Evolutionary conservation across 2,888 invertebrate species (phyloP).

Genomic region (Diarsia mendica): DNA sequence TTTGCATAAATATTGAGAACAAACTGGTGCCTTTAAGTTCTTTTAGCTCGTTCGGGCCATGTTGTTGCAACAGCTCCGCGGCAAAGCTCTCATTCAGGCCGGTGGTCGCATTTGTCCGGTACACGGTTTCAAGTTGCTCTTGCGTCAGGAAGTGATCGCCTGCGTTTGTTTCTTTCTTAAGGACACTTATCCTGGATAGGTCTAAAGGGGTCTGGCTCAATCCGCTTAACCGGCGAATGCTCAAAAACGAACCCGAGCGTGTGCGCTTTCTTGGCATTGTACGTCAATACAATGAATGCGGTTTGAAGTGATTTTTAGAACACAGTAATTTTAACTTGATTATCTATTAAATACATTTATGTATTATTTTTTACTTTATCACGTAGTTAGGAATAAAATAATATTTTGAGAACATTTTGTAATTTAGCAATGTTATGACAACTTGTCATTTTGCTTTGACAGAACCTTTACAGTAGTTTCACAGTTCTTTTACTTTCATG

Average conservation of each 20-base stretch:
- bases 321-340: not conserved
- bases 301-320: slow-evolving; percentile 1
- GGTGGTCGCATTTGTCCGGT: slow-evolving; percentile 83
- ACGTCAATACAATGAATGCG: not conserved
- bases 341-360: too few relatives aligned
- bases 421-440: not conserved
- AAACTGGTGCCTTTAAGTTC: slow-evolving; percentile 91
- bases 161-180: slow-evolving; percentile 82
- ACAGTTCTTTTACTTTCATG: not conserved
- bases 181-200: slow-evolving; percentile 73
- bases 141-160: slow-evolving; percentile 86
- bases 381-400: not conserved
- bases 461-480: not conserved
- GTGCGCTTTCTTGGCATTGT: not conserved
- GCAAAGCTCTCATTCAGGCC: slow-evolving; percentile 91
- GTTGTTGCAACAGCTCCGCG: slow-evolving; percentile 84
- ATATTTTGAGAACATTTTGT: not conserved
- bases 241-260: slow-evolving; percentile 61
- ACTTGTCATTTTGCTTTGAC: slow-evolving; percentile 8
- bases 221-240: slow-evolving; percentile 66
- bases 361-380: not conserved
- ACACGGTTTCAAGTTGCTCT: slow-evolving; percentile 82
- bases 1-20: slow-evolving; percentile 91
- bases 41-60: slow-evolving; percentile 92
- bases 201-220: slow-evolving; percentile 63